Conservation (phyloP, 2,888 invertebrate species). For the Hylaea fasciaria region DNA sequence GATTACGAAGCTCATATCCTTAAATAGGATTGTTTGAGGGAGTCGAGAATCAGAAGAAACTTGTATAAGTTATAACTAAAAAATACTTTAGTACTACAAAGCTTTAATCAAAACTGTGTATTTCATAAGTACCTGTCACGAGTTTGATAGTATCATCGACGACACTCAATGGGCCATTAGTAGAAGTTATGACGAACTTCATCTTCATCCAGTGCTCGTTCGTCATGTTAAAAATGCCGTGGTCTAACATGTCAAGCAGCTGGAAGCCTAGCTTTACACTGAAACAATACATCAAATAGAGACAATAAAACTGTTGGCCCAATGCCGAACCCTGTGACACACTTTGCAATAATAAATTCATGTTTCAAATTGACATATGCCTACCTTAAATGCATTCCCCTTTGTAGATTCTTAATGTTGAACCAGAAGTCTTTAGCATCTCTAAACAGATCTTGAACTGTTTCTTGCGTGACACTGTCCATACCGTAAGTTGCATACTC, state of each 20-base stretch:
- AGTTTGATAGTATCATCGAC: slow-evolving; percentile 63
- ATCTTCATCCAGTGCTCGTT: slow-evolving; percentile 62
- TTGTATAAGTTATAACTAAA: too few species aligned
- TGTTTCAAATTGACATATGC: slow-evolving; percentile 16
- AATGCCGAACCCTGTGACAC: slow-evolving; percentile 7
- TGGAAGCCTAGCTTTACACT: slow-evolving; percentile 69
- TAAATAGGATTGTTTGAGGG: too few species aligned
- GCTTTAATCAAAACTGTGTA: too few species aligned
- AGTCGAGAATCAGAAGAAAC: too few species aligned
- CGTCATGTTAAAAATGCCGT: slow-evolving; percentile 62
- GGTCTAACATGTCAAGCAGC: slow-evolving; percentile 68
- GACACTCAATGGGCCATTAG: slow-evolving; percentile 59
- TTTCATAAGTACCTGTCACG: slow-evolving; percentile 61
- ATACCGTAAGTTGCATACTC: slow-evolving; percentile 67
- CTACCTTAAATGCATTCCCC: slow-evolving; percentile 69
- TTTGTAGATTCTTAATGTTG: slow-evolving; percentile 53
- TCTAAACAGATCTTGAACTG: slow-evolving; percentile 45
- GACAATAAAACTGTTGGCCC: neutral
- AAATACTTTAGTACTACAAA: too few species aligned
- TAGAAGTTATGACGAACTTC: slow-evolving; percentile 56
- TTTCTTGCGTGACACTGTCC: slow-evolving; percentile 47
- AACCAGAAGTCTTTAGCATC: slow-evolving; percentile 70
- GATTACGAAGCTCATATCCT: too few species aligned
- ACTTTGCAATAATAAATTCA: slow-evolving; percentile 1
- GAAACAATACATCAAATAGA: slow-evolving; percentile 36